Conservation (phyloP, 2,797 vertebrate genomes). For the Serranus cabrilla region DNA sequence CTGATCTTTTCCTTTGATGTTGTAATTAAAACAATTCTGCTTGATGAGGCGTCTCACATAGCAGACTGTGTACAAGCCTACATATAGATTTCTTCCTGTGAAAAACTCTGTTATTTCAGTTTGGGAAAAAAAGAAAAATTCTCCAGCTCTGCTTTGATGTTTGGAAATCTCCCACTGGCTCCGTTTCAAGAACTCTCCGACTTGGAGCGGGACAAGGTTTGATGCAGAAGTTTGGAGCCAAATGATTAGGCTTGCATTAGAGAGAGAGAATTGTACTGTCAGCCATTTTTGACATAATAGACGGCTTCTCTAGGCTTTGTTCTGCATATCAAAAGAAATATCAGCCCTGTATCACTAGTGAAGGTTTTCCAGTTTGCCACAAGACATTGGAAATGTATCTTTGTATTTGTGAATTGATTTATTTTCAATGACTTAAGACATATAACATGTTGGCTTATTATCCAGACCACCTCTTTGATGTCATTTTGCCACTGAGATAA, state of each 20-base stretch:
- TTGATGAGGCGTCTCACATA: constrained; percentile 9
- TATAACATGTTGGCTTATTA: not conserved
- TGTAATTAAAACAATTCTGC: constrained; percentile 6
- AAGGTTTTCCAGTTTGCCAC: not conserved
- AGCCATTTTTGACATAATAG: constrained; percentile 39
- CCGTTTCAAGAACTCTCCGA: constrained; percentile 52
- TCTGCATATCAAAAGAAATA: constrained; percentile 5
- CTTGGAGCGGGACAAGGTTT: constrained; percentile 51
- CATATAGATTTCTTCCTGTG: constrained; percentile 19
- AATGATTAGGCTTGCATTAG: constrained; percentile 36
- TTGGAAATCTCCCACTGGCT: constrained; percentile 57
- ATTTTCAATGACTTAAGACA: not conserved
- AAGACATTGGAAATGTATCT: not conserved
- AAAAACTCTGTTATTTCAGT: constrained; percentile 39
- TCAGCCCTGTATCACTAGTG: not conserved
- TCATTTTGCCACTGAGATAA: not conserved
- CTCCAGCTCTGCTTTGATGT: constrained; percentile 60
- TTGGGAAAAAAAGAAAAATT: not conserved
- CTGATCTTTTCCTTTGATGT: not conserved
- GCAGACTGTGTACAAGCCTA: constrained; percentile 46
- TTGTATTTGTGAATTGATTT: constrained; percentile 4
- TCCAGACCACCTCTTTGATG: not conserved
- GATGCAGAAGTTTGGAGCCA: constrained; percentile 43
- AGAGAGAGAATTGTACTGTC: constrained; percentile 21
- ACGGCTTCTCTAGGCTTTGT: not conserved